phyloP scores from a whole-genome alignment of 2,797 vertebrate species.

The Trematomus bernacchii region DNA sequence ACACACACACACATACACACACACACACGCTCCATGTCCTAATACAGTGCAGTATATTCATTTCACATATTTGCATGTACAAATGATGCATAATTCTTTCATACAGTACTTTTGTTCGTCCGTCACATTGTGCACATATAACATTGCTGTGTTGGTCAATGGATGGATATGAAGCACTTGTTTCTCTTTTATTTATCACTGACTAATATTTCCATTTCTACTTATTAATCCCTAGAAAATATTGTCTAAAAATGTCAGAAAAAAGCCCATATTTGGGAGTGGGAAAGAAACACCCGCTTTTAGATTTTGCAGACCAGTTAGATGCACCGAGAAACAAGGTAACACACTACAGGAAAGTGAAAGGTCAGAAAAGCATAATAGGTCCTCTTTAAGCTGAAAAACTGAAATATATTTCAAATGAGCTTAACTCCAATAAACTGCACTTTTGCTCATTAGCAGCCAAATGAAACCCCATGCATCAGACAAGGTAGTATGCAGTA shows the following conservation, averaged over 20 bases:
- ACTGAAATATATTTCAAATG: too few relatives aligned
- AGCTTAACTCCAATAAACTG: background rate
- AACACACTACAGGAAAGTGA: too few relatives aligned
- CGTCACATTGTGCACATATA: background rate
- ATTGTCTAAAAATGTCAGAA: background rate
- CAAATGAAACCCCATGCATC: background rate
- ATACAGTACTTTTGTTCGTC: background rate
- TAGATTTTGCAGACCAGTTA: too few relatives aligned
- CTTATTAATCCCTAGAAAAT: background rate
- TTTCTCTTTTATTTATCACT: background rate
- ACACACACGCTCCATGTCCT: conserved; percentile 28
- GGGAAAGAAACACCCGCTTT: too few relatives aligned
- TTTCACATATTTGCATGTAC: conserved; percentile 12
- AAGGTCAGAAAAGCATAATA: too few relatives aligned
- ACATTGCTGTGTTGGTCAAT: background rate
- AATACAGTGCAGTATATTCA: background rate
- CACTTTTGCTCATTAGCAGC: too few relatives aligned
- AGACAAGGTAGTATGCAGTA: background rate
- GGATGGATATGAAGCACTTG: background rate
- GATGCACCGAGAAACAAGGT: too few relatives aligned
- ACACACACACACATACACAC: conserved; percentile 50
- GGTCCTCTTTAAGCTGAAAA: too few relatives aligned
- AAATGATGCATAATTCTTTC: background rate
- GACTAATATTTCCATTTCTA: background rate
- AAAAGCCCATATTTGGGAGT: background rate